Evolutionary conservation across 1,140 invertebrate genomes (phyloP), one percentile per base, ranked within the genome.

Genomic region (Drosophila nigromelanica): DNA sequence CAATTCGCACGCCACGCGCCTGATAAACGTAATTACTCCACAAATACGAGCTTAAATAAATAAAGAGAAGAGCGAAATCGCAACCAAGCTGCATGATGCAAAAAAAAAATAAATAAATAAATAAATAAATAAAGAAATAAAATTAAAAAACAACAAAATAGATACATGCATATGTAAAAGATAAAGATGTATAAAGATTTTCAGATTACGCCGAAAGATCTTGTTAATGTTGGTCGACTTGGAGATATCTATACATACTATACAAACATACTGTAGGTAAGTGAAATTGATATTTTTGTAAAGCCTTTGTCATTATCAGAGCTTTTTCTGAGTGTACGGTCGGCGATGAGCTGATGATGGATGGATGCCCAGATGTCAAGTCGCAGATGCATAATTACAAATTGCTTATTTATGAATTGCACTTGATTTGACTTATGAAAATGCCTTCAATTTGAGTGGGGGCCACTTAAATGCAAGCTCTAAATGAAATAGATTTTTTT

Each of bases 401-500:
- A 87, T 87, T 87, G 76, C 83, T 71, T 66, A 73, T 73, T 71
- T 66, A 73, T 73, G 74, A 73, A 62, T 75, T 74, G 56, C 48
- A 21, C 21, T 78, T 48, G 12, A 62, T 70, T 67, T 45, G 54
- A 15, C 39, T 59, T 72, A 33, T 18, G 54, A 43, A 77, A 60
- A 52, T 66, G 52, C 56, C 14, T 56, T 56, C 60, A 62, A 63
- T 70, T 59, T 18, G 24, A 43, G 2, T 27, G 12, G 39, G 39
- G 27, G 24, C 21, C 54, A 47, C 42, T 43, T 48, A 51, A 42
- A 74, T 51, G 54, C 33, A 62, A 79, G 60, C 69, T 66, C 30
- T 68, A 89, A 78, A 89, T 89, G 77, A 76, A 67, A 89, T 61
- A 33, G 50, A 83, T 79, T 89, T 83, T 82, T 58, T 73, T n/a